phyloP scores from a whole-genome alignment of 2,888 invertebrate genomes.

The Erpobdella octoculata region DNA sequence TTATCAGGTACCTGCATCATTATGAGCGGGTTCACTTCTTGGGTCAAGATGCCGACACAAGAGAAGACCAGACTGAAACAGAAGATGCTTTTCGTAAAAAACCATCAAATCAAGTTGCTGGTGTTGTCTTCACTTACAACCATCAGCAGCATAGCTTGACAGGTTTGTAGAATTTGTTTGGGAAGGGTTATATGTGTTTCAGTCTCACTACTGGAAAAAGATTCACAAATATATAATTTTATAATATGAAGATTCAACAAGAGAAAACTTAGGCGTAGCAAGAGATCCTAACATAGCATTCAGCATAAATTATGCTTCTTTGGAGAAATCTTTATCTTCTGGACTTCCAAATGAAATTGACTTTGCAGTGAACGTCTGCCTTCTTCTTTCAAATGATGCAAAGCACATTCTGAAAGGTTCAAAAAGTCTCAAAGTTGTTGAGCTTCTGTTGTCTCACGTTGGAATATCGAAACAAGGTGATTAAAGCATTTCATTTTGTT shows the following conservation, averaged over 20 bases:
- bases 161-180: slow-evolving; percentile 42
- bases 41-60: slow-evolving; percentile 72
- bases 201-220: background rate
- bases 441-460: slow-evolving; percentile 82
- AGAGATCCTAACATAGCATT: slow-evolving; percentile 56
- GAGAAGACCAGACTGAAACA: slow-evolving; percentile 60
- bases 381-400: slow-evolving; percentile 85
- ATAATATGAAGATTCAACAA: slow-evolving; percentile 43
- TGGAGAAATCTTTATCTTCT: slow-evolving; percentile 83
- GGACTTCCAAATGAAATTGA: slow-evolving; percentile 97
- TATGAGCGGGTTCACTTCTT: slow-evolving; percentile 84
- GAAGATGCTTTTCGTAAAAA: slow-evolving; percentile 56
- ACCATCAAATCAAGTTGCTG: background rate
- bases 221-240: background rate
- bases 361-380: slow-evolving; percentile 93
- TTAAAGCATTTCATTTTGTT: background rate
- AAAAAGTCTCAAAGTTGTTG: slow-evolving; percentile 71
- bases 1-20: slow-evolving; percentile 69
- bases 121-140: slow-evolving; percentile 68
- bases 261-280: slow-evolving; percentile 64
- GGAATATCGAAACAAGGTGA: slow-evolving; percentile 66
- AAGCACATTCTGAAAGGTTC: slow-evolving; percentile 76
- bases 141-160: slow-evolving; percentile 68
- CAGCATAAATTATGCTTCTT: slow-evolving; percentile 66
- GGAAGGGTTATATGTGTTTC: background rate